Base-by-base conservation (phyloP, 2,113 vertebrate species). In the Notiomystis cincta region DNA sequence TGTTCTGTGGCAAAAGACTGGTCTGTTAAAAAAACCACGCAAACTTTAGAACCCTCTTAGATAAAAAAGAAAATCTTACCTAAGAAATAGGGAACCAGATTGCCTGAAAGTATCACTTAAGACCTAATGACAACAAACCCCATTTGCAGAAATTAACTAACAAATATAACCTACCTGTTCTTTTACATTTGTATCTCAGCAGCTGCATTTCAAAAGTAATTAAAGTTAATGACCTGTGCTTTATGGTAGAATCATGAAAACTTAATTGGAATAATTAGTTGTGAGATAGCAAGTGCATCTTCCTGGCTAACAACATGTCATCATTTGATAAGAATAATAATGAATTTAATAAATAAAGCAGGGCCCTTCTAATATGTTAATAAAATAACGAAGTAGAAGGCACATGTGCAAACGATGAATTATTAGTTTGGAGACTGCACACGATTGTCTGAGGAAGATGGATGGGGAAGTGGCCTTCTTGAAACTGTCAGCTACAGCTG, bases 121-220 rank as follows among this genome's bases (percentile, higher is more conserved):
- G 65, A 60, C 13, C 48, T 76, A 78, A 85, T 71, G 72, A 87
- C 42, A 88, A 93, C 71, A 90, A 76, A 82, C 40, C 81, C 50
- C 60, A 85, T 96, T 95, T 96, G 79, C 47, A 93, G 81, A 80
- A 87, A 83, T 91, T 94, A 97, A 79, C 91, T 91, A 96, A 95
- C 72, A 94, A 76, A 69, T 92, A 94, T 87, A 95, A 90, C 66
- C 80, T 96, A 97, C 91, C 91, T 97, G 82, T 92, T 96, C 93
- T 83, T 95, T 95, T 97, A 83, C 65, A 2, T 92, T 84, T 97
- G 87, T 67, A 85, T 87, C 70, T 93, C 72, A 97, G 92, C 94
- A 97, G 96, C 88, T 94, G 89, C 87, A 96, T 96, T 97, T 98
- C 80, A 94, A 96, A 97, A 96, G 95, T 94, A 97, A 98, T 98